A percentile compares a stretch with the other conserved stretches of the same genome.
These are phyloP conservation scores for Hyperopisus bebe DNA, from an alignment of 2,113 vertebrate genomes.

Conservation along the genomic window DNA sequence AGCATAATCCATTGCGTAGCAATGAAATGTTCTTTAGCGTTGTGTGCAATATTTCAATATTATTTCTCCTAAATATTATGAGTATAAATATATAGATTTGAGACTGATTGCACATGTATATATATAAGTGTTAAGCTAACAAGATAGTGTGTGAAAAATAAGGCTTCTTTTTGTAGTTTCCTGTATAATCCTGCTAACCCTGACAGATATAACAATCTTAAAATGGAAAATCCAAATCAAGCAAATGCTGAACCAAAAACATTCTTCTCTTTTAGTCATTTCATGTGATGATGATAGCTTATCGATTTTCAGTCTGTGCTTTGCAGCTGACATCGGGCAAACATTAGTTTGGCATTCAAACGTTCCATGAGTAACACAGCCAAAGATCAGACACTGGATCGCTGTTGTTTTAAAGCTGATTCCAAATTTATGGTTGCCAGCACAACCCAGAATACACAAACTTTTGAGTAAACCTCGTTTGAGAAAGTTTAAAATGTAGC, in stretches of 20 bases:
- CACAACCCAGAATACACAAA: neutral
- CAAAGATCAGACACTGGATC: neutral
- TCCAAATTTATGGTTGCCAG: neutral
- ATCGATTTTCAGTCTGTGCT: neutral
- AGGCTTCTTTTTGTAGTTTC: neutral
- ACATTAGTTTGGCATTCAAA: neutral
- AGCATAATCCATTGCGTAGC: neutral
- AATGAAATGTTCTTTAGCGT: neutral
- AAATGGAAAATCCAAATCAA: neutral
- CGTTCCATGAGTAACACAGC: neutral
- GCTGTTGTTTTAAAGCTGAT: neutral
- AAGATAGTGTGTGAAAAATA: neutral
- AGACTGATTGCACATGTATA: neutral
- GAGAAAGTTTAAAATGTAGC: neutral
- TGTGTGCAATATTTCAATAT: neutral
- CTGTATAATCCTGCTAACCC: neutral
- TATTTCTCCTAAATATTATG: neutral
- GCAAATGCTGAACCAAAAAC: neutral
- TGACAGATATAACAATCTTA: neutral
- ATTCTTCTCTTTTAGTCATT: neutral
- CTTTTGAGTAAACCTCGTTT: neutral
- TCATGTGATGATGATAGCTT: neutral
- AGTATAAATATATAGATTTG: neutral
- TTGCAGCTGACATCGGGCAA: neutral
- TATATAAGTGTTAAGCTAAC: neutral